Percentiles rank a stretch among this genome's conserved stretches.
These are phyloP conservation scores for Scaptomyza parva DNA, from an alignment of 2,888 invertebrate genomes.

Conservation along the genomic window DNA sequence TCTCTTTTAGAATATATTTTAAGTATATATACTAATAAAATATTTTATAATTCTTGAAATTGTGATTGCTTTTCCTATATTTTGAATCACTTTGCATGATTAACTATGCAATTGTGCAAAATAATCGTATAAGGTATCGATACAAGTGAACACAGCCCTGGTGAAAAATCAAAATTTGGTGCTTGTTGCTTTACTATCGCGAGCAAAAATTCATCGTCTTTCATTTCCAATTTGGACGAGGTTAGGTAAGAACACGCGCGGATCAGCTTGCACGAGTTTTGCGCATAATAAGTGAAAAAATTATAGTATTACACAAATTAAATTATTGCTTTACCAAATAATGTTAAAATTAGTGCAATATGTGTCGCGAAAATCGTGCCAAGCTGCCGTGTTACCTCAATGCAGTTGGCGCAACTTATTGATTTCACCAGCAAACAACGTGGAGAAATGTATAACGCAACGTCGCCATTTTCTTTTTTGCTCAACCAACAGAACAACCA, in stretches of 20 bases:
- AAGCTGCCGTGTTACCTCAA: constrained; percentile 45
- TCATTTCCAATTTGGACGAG: constrained; percentile 82
- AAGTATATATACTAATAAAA: too few species aligned
- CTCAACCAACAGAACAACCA: constrained; percentile 79
- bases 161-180: background rate
- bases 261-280: constrained; percentile 68
- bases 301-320: constrained; percentile 25
- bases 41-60: too few species aligned
- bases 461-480: constrained; percentile 84
- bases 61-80: background rate
- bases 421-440: constrained; percentile 77
- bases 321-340: constrained; percentile 36
- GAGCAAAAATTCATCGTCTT: constrained; percentile 27
- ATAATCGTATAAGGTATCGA: constrained; percentile 7
- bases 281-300: constrained; percentile 46
- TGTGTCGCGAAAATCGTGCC: constrained; percentile 74
- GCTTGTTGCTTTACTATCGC: constrained; percentile 27
- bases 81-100: background rate
- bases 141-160: constrained; percentile 1
- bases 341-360: constrained; percentile 79
- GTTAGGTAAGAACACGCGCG: constrained; percentile 84
- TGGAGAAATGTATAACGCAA: constrained; percentile 74
- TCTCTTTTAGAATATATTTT: too few species aligned
- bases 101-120: rapidly evolving
- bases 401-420: constrained; percentile 78